Evolutionary conservation across 2,797 vertebrate species (phyloP).

Genomic region (Peromyscus nudipes): DNA sequence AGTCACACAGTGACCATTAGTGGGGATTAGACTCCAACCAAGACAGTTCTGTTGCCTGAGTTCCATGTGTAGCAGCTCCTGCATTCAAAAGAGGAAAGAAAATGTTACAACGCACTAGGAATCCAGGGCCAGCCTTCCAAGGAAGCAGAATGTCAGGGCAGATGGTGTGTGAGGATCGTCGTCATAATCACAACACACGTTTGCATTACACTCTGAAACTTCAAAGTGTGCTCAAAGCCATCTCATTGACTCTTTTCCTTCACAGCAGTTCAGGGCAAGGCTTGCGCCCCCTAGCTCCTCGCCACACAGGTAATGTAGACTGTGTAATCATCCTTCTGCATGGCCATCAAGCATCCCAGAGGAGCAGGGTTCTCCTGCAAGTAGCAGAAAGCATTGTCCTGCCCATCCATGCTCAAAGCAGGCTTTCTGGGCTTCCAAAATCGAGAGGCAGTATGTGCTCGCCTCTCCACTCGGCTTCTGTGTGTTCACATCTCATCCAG

Average conservation of each 20-base stretch:
- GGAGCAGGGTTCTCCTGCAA: too few relatives aligned
- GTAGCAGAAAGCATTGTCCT: neutral
- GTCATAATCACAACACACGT: neutral
- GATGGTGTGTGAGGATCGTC: neutral
- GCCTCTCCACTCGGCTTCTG: neutral
- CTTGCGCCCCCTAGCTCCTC: neutral
- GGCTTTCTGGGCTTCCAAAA: neutral
- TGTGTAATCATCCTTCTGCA: accelerated
- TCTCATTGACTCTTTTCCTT: neutral
- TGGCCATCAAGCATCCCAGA: neutral
- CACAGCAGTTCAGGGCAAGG: accelerated
- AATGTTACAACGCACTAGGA: neutral
- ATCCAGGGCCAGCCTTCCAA: neutral
- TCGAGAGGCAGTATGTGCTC: neutral
- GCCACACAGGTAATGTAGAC: neutral
- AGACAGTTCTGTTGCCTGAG: neutral
- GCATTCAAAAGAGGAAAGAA: neutral
- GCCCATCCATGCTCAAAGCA: neutral
- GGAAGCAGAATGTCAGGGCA: neutral
- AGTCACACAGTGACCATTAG: neutral
- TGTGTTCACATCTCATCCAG: neutral
- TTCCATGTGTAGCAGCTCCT: neutral
- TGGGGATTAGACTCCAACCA: neutral
- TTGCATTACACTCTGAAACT: neutral
- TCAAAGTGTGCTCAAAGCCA: neutral